Base-by-base conservation (phyloP, 2,888 invertebrate genomes). In the Sesamia inferens region DNA sequence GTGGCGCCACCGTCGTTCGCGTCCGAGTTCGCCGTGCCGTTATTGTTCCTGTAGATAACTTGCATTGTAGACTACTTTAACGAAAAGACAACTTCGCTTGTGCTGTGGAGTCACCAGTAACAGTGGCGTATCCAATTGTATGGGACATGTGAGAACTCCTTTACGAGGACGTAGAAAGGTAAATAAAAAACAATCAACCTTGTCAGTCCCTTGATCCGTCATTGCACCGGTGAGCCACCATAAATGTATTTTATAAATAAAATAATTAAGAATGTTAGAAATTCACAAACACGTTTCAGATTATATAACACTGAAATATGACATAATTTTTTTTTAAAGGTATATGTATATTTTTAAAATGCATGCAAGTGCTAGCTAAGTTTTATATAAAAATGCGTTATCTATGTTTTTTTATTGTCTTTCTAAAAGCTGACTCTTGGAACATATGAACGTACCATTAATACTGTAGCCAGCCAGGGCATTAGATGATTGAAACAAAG, bases 1-100 rank as follows among this genome's bases (percentile, higher is more conserved):
- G 97, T 97, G 51, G 96, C 96, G 7, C 96, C 96, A 19, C 96
- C 97, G 75, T 97, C 97, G 82, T 95, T 96, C 7, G 95, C 92
- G 74, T 96, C 96, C 22, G 96, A 91, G 85, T 90, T 94, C 81
- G 94, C 92, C 58, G 90, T 92, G 2, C 94, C 93, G 76, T 95
- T 94, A 88, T 93, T 93, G 85, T 92, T 94, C 68, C 96, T 95
- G 79, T 93, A 16, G 31, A 51, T 8, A 24, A 22, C 16, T 44
- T 13, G 3, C 39, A 44, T 61, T 55, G 16, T 65, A 62, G 6
- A 65, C 47, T 11, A 55, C 6, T 22, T 42, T 6, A 54, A 13
- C 3, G 5, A 65, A 13, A 55, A 48, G 7, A 54, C 5, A 48
- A 58, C 16, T 59, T 76, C 59, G 63, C 5, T 81, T 68, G 81